phyloP scores from a whole-genome alignment of 2,797 vertebrate species.

The Anableps anableps region DNA sequence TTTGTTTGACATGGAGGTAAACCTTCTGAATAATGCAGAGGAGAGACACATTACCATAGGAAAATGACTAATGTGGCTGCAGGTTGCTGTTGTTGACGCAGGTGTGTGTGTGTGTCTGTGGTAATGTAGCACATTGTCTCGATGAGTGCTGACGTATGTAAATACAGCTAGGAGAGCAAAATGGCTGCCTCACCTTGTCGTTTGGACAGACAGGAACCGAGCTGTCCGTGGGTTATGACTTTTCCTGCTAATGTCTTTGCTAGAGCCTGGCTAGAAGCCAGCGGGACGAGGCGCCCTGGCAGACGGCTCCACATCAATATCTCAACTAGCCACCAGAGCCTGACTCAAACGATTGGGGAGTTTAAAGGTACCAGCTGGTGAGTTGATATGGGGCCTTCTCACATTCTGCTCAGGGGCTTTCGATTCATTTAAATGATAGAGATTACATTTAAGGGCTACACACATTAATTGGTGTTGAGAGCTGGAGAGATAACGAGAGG shows the following conservation, averaged over 20 bases:
- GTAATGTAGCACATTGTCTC: constrained; percentile 34
- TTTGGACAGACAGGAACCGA: constrained; percentile 55
- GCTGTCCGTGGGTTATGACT: constrained; percentile 66
- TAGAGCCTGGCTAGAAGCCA: constrained; percentile 71
- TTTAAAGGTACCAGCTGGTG: constrained; percentile 81
- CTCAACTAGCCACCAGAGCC: constrained; percentile 80
- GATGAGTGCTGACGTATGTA: constrained; percentile 35
- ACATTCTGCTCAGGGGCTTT: constrained; percentile 71
- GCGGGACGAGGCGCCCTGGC: constrained; percentile 72
- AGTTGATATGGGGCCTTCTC: constrained; percentile 74
- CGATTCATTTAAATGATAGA: constrained; percentile 84
- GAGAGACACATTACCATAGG: constrained; percentile 48
- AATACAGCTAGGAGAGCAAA: constrained; percentile 51
- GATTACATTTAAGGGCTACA: constrained; percentile 78
- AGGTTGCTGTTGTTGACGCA: constrained; percentile 43
- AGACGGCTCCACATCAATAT: constrained; percentile 79
- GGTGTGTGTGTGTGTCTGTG: constrained; percentile 19
- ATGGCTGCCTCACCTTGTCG: constrained; percentile 36
- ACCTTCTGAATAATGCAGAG: constrained; percentile 55
- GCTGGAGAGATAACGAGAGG: constrained; percentile 62
- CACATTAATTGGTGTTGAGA: constrained; percentile 77
- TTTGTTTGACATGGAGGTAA: constrained; percentile 56
- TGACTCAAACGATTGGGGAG: constrained; percentile 68
- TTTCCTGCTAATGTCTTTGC: constrained; percentile 74
- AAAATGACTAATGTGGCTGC: constrained; percentile 51